Percentiles rank a stretch among this genome's conserved stretches.
These are phyloP conservation scores for Cantharis lateralis DNA, from an alignment of 2,888 invertebrate genomes.

Conservation along the genomic window DNA sequence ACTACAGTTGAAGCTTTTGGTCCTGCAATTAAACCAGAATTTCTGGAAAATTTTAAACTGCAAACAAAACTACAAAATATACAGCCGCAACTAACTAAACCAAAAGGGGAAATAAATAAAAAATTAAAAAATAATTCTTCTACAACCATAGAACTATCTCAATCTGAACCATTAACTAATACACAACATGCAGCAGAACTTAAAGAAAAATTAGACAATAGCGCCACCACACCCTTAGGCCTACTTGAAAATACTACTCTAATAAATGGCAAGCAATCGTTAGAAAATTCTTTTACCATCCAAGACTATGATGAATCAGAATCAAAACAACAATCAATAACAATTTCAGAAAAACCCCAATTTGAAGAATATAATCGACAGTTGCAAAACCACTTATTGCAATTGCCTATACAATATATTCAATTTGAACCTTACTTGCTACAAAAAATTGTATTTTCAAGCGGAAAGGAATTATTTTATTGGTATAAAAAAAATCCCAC, in stretches of 20 bases:
- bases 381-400: background rate
- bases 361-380: background rate
- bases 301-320: background rate
- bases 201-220: background rate
- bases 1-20: slow-evolving; percentile 25
- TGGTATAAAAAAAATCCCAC: slow-evolving; percentile 49
- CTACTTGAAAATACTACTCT: background rate
- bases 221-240: background rate
- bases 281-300: background rate
- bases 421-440: slow-evolving; percentile 53
- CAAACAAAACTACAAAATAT: background rate
- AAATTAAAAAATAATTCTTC: background rate
- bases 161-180: background rate
- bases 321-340: background rate
- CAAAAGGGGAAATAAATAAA: background rate
- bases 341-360: background rate
- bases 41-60: slow-evolving; percentile 15
- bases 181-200: background rate
- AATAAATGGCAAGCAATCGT: background rate
- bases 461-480: slow-evolving; percentile 51
- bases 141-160: background rate
- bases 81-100: background rate
- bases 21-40: slow-evolving; percentile 22
- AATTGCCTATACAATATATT: slow-evolving; percentile 45
- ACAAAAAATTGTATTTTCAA: slow-evolving; percentile 50